A percentile compares a stretch with the other conserved stretches of the same genome.
Conservation (phyloP, 2,888 invertebrate species). For the Leptura quadrifasciata region DNA sequence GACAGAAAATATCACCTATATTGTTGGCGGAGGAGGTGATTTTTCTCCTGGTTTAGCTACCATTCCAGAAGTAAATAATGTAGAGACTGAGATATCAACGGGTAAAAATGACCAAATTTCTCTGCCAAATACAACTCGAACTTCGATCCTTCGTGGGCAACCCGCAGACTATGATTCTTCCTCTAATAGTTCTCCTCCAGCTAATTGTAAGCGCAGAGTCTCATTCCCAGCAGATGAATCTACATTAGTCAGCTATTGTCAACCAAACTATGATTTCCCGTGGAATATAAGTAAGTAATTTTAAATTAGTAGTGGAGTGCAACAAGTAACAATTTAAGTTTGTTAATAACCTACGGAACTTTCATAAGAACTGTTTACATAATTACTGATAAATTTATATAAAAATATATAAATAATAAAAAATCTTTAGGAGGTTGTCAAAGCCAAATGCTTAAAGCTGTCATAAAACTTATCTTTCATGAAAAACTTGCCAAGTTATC, state of each 20-base stretch:
- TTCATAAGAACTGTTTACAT: no score
- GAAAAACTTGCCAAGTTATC: no score
- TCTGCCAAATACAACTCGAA: conserved; percentile 49
- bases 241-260: conserved; percentile 60
- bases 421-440: no score
- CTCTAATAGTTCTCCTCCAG: conserved; percentile 35
- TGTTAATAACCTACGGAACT: no score
- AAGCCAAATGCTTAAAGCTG: no score
- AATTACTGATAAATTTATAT: no score
- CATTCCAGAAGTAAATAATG: conserved; percentile 47
- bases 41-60: conserved; percentile 38
- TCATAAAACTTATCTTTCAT: no score
- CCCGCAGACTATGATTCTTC: conserved; percentile 55
- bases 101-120: conserved; percentile 49
- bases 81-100: conserved; percentile 48
- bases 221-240: conserved; percentile 62
- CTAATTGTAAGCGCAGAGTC: conserved; percentile 55
- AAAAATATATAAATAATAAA: no score
- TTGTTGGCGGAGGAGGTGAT: conserved; percentile 30
- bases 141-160: conserved; percentile 61
- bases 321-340: no score
- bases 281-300: conserved; percentile 63
- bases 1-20: conserved; percentile 4
- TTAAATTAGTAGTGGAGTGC: not conserved
- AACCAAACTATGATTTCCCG: conserved; percentile 59